Evolutionary conservation across 2,888 invertebrate genomes (phyloP), one percentile per base, ranked within the genome.

Genomic region (Drosophila kuntzei): DNA sequence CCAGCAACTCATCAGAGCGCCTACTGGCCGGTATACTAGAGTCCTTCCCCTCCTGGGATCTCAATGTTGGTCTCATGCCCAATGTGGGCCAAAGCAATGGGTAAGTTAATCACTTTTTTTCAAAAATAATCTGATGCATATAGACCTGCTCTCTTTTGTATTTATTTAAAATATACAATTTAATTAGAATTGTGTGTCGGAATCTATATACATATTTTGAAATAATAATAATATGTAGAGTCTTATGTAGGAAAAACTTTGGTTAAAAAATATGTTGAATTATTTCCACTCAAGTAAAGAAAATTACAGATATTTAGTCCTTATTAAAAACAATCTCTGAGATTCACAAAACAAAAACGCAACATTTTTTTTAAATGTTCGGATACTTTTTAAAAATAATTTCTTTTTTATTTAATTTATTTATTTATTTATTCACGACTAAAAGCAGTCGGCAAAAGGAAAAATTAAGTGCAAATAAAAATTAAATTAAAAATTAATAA

Each of bases 1-100:
- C 75, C 49, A 70, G 81, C 58, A 76, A 77, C 55, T 89, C 88
- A 60, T 82, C 85, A 8, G 91, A 91, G 18, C 88, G 89, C 9
- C 68, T 91, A 12, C 71, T 92, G 25, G 90, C 92, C 43, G 90
- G 90, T 37, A 87, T 91, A 43, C 71, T 91, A 50, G 91, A 91
- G 12, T 77, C 89, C 1, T 90, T 91, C 57, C 90, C 91, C 43
- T 71, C 87, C 22, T 92, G 91, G 91, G 90, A 91, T 57, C 78
- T 90, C 32, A 87, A 79, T 55, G 80, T 79, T 11, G 76, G 87
- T 9, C 81, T 90, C 11, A 68, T 90, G 76, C 62, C 90, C 66
- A 73, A 65, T 44, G 49, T 76, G 61, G 72, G 63, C 20, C 75
- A 75, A 50, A 72, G 50, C 37, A 76, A 79, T 78, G 77, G 82